Evolutionary conservation across 2,113 vertebrate species (phyloP).

Genomic region (Callospermophilus lateralis): DNA sequence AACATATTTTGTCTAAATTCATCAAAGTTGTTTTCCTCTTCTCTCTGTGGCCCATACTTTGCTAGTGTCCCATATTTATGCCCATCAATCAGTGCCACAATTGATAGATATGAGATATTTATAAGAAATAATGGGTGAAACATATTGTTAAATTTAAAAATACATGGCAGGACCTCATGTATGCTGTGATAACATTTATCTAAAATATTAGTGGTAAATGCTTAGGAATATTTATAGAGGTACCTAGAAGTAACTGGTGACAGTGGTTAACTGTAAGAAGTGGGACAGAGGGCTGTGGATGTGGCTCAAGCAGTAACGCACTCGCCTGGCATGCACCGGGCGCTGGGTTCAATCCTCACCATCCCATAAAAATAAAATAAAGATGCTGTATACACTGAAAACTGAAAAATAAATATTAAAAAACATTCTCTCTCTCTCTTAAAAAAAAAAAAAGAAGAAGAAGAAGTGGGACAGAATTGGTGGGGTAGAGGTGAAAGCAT

Average conservation of each 20-base stretch:
- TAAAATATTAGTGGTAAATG: slow-evolving; percentile 4
- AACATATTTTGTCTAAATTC: not conserved
- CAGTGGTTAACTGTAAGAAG: not conserved
- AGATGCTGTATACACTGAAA: too few relatives aligned
- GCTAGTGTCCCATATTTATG: not conserved
- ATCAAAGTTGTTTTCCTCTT: not conserved
- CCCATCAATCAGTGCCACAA: not conserved
- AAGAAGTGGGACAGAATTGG: not conserved
- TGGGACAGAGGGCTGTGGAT: too few relatives aligned
- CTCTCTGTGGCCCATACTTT: not conserved
- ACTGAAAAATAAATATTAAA: too few relatives aligned
- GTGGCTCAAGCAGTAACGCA: too few relatives aligned
- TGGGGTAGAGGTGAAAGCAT: not conserved
- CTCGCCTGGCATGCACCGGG: too few relatives aligned
- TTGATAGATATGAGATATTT: not conserved
- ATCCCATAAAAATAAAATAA: too few relatives aligned
- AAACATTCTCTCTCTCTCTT: too few relatives aligned
- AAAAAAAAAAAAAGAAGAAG: too few relatives aligned
- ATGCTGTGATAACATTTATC: not conserved
- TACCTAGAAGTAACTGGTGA: not conserved
- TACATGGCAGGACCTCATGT: not conserved
- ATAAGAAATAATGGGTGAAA: not conserved
- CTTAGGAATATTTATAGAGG: not conserved
- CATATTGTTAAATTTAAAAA: not conserved
- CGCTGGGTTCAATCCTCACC: too few relatives aligned